Conservation (phyloP, 2,888 invertebrate genomes). For the Smittia sp. region DNA sequence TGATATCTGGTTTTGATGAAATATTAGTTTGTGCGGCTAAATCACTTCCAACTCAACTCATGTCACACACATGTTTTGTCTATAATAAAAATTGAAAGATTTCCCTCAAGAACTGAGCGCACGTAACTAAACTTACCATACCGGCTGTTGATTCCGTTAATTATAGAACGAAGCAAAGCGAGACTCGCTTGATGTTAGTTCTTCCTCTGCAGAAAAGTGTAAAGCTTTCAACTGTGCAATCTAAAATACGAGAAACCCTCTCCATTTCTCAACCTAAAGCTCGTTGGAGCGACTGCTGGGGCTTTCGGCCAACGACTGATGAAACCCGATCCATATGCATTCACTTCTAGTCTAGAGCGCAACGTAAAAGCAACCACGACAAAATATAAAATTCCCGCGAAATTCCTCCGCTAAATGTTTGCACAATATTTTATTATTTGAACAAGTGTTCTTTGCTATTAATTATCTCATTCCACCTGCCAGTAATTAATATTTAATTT, state of each 20-base stretch:
- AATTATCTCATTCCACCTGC: slow-evolving; percentile 36
- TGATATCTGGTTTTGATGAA: slow-evolving; percentile 10
- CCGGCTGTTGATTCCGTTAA: slow-evolving; percentile 12
- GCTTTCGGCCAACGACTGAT: no score
- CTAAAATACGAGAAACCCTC: no score
- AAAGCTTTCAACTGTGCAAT: no score
- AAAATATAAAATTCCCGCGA: not conserved
- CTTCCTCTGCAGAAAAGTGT: no score
- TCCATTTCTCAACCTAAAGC: no score
- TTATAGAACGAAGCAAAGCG: slow-evolving; percentile 6
- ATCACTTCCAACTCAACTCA: slow-evolving; percentile 8
- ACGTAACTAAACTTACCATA: not conserved
- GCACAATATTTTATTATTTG: not conserved
- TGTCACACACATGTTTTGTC: slow-evolving; percentile 40
- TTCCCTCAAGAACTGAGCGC: not conserved
- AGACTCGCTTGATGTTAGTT: no score
- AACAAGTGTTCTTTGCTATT: slow-evolving; percentile 13
- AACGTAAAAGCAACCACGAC: not conserved
- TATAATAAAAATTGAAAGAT: slow-evolving; percentile 34
- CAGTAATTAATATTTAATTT: slow-evolving; percentile 7
- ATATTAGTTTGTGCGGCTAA: slow-evolving; percentile 32
- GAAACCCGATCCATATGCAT: no score
- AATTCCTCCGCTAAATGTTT: slow-evolving; percentile 17
- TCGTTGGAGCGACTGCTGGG: no score
- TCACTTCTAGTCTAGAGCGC: no score